Percentiles rank a stretch among this genome's conserved stretches.
Evolutionary conservation across 2,888 invertebrate species (phyloP).

Genomic region (Listrodromus nycthemerus): DNA sequence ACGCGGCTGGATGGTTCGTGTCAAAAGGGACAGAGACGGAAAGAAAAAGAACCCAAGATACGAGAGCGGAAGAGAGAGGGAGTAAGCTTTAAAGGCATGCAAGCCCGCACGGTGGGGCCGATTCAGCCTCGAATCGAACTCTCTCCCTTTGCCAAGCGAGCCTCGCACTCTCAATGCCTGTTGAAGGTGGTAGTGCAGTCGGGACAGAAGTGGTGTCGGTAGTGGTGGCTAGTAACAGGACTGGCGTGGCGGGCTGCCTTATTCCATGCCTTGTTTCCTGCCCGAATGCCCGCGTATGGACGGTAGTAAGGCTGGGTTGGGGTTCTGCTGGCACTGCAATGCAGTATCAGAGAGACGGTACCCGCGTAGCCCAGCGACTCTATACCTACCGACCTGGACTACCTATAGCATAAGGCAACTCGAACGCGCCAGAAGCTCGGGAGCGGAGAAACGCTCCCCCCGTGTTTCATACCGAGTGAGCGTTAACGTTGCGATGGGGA

Average conservation of each 20-base stretch:
- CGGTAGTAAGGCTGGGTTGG: conserved; percentile 75
- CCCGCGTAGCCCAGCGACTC: conserved; percentile 37
- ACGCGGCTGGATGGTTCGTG: conserved; percentile 20
- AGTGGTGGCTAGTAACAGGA: conserved; percentile 25
- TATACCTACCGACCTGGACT: conserved; percentile 30
- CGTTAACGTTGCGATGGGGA: conserved; percentile 52
- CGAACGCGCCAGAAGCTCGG: conserved; percentile 46
- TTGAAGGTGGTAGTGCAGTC: conserved; percentile 10
- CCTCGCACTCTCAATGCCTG: conserved; percentile 23
- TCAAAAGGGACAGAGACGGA: conserved; percentile 7
- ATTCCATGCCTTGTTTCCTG: conserved; percentile 58
- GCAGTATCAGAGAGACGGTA: conserved; percentile 75
- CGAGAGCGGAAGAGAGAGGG: not conserved
- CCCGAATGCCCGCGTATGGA: conserved; percentile 76
- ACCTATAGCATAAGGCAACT: conserved; percentile 42
- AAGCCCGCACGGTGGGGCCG: conserved; percentile 25
- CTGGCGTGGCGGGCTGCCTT: conserved; percentile 34
- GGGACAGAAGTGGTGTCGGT: conserved; percentile 18
- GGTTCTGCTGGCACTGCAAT: conserved; percentile 78
- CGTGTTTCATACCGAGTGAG: conserved; percentile 53
- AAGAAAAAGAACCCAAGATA: conserved; percentile 31
- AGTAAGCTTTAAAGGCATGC: conserved; percentile 46
- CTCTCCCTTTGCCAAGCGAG: conserved; percentile 13
- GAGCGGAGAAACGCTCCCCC: conserved; percentile 50
- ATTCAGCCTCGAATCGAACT: conserved; percentile 47